phyloP scores from a whole-genome alignment of 2,113 vertebrate species.

The Butorides virescens region DNA sequence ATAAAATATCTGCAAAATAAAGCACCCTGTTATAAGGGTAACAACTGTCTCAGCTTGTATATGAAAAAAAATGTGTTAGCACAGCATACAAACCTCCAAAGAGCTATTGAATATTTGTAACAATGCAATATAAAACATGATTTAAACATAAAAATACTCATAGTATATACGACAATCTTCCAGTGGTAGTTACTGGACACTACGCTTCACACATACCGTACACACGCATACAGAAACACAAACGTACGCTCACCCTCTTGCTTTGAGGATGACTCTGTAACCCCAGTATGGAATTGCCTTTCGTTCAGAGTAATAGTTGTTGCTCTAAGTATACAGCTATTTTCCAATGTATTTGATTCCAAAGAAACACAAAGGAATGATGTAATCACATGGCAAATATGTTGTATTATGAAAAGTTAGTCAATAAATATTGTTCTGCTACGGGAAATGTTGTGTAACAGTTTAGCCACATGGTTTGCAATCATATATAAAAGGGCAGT shows the following conservation, averaged over 20 bases:
- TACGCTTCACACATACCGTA: constrained; percentile 52
- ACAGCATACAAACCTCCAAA: constrained; percentile 84
- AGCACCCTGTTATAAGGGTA: constrained; percentile 52
- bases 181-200: constrained; percentile 53
- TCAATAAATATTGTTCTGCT: constrained; percentile 73
- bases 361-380: constrained; percentile 61
- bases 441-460: constrained; percentile 72
- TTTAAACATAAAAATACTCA: constrained; percentile 79
- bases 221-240: constrained; percentile 39
- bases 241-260: constrained; percentile 12
- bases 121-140: constrained; percentile 77
- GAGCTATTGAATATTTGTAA: constrained; percentile 72
- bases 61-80: constrained; percentile 75
- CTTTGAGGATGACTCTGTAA: background rate
- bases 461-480: constrained; percentile 63
- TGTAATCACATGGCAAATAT: constrained; percentile 56
- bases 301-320: constrained; percentile 53
- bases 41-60: constrained; percentile 70
- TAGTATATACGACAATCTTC: constrained; percentile 61
- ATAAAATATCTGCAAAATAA: constrained; percentile 71
- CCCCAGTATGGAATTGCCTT: constrained; percentile 7
- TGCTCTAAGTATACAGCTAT: constrained; percentile 64
- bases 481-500: constrained; percentile 56
- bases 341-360: constrained; percentile 52
- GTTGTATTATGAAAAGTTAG: constrained; percentile 63